Evolutionary conservation across 2,888 invertebrate species (phyloP).

Genomic region (Alloplasta piceator): DNA sequence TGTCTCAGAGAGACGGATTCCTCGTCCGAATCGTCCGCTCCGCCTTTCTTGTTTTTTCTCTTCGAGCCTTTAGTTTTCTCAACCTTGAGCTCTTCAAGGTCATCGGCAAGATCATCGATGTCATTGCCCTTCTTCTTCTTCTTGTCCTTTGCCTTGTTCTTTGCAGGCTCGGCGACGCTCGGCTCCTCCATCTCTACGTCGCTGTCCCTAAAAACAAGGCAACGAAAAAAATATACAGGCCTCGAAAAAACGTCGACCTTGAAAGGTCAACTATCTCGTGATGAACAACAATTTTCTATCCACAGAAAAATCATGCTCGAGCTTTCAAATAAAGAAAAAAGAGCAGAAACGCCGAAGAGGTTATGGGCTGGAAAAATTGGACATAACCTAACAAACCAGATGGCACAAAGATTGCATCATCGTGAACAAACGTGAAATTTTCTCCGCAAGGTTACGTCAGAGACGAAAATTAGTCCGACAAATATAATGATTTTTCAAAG

Average conservation of each 20-base stretch:
- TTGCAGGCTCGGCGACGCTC: slow-evolving; percentile 80
- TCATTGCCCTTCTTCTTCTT: slow-evolving; percentile 84
- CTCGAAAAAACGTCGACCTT: neutral
- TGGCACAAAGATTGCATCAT: slow-evolving; percentile 69
- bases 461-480: slow-evolving; percentile 20
- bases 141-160: slow-evolving; percentile 82
- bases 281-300: too few species aligned
- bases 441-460: slow-evolving; percentile 59
- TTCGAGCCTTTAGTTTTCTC: slow-evolving; percentile 81
- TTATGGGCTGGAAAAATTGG: slow-evolving; percentile 37
- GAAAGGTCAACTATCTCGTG: too few species aligned
- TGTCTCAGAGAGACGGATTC: slow-evolving; percentile 50
- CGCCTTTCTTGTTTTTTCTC: slow-evolving; percentile 83
- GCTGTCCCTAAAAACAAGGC: slow-evolving; percentile 85
- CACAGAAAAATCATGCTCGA: too few species aligned
- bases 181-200: slow-evolving; percentile 85
- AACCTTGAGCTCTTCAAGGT: slow-evolving; percentile 86
- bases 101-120: slow-evolving; percentile 83
- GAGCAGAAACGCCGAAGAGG: slow-evolving; percentile 16
- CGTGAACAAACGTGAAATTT: slow-evolving; percentile 55
- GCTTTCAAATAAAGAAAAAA: too few species aligned
- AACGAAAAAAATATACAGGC: neutral
- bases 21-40: slow-evolving; percentile 70
- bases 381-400: slow-evolving; percentile 67
- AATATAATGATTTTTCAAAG: slow-evolving; percentile 47